These are phyloP conservation scores for Baronia brevicornis DNA, from an alignment of 2,888 invertebrate species.

Conservation along the genomic window DNA sequence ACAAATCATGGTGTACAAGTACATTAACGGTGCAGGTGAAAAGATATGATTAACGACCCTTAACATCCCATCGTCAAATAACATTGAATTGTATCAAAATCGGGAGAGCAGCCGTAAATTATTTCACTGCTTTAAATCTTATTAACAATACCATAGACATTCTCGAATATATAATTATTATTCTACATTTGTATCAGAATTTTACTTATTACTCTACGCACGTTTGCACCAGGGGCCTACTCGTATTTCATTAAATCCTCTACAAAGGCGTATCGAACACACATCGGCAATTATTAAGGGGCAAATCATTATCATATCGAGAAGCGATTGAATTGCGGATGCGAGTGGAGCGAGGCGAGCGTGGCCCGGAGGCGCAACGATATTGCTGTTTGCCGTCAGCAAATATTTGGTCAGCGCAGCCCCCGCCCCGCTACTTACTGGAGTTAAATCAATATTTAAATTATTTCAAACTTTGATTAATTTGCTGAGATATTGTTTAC, in stretches of 20 bases:
- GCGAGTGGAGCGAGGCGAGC: slow-evolving; percentile 31
- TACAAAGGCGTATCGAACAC: slow-evolving; percentile 39
- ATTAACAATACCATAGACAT: too few species aligned
- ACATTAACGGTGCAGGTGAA: too few species aligned
- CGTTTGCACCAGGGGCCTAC: slow-evolving; percentile 1
- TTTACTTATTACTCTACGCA: too few species aligned
- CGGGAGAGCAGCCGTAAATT: too few species aligned
- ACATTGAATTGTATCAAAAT: too few species aligned
- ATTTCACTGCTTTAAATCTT: too few species aligned
- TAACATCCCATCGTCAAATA: too few species aligned
- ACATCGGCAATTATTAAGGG: slow-evolving; percentile 49
- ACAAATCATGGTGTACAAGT: too few species aligned
- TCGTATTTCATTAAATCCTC: slow-evolving; percentile 38
- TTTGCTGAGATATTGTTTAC: slow-evolving; percentile 68
- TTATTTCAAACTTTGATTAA: slow-evolving; percentile 74
- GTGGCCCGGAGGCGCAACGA: slow-evolving; percentile 57
- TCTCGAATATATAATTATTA: too few species aligned
- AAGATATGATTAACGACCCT: too few species aligned
- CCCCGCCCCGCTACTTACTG: slow-evolving; percentile 61
- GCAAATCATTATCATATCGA: slow-evolving; percentile 64
- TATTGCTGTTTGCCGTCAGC: slow-evolving; percentile 66
- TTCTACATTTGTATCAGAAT: too few species aligned
- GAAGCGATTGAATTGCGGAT: slow-evolving; percentile 35
- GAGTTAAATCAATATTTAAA: slow-evolving; percentile 74
- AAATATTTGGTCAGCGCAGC: slow-evolving; percentile 52